Conservation (phyloP, 2,888 invertebrate species). For the Polydrusus cervinus region DNA sequence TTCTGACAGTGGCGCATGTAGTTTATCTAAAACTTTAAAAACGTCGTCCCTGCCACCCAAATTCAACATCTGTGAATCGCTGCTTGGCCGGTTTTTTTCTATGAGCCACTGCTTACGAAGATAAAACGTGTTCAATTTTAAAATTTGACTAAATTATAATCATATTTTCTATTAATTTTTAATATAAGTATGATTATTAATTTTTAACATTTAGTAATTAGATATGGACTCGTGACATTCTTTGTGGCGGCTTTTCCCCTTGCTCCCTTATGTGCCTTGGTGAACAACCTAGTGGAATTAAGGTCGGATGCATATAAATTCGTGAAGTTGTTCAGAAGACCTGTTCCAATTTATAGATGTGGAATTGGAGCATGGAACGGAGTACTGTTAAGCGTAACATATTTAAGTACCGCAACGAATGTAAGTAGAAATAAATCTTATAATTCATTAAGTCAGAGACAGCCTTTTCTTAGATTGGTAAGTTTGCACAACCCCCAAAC, state of each 20-base stretch:
- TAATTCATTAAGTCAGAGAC: neutral
- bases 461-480: no score
- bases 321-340: constrained; percentile 59
- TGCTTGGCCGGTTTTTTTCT: no score
- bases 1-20: no score
- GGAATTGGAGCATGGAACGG: constrained; percentile 64
- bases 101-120: no score
- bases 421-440: constrained; percentile 55
- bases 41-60: no score
- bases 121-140: no score
- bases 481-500: no score
- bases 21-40: no score
- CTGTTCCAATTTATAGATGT: constrained; percentile 58
- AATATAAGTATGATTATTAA: no score
- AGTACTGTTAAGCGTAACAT: constrained; percentile 61
- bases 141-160: no score
- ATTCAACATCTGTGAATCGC: no score
- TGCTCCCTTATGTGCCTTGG: constrained; percentile 77
- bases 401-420: constrained; percentile 62
- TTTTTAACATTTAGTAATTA: constrained; percentile 73
- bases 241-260: constrained; percentile 80
- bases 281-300: constrained; percentile 78
- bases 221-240: constrained; percentile 79
- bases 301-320: constrained; percentile 64
- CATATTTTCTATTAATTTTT: no score